These are phyloP conservation scores for Cyrtonyx montezumae DNA, from an alignment of 2,113 vertebrate species.

Conservation along the genomic window DNA sequence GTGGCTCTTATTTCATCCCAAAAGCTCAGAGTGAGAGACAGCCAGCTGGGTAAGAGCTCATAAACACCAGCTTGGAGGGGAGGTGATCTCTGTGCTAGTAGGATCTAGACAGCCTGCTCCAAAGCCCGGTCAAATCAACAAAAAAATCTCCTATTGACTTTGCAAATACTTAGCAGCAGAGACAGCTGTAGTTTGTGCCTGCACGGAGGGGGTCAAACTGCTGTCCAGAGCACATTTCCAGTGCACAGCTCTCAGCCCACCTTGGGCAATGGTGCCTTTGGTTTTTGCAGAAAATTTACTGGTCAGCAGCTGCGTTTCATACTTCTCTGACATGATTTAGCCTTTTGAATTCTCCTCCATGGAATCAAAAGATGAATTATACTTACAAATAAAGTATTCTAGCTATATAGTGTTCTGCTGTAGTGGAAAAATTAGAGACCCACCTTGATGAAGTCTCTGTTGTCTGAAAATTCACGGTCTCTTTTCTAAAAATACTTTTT, in stretches of 20 bases:
- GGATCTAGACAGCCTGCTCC: background rate
- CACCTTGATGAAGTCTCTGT: constrained; percentile 68
- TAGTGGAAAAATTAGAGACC: constrained; percentile 67
- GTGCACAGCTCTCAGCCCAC: fast-evolving
- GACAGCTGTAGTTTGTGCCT: background rate
- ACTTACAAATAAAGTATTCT: background rate
- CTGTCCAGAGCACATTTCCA: background rate
- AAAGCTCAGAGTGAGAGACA: background rate
- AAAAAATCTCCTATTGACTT: fast-evolving
- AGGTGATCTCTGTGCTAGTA: background rate
- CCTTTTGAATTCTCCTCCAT: background rate
- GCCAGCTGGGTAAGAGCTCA: background rate
- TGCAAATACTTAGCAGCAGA: background rate
- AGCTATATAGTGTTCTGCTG: constrained; percentile 32
- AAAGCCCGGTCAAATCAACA: background rate
- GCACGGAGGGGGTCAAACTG: background rate
- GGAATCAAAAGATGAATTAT: constrained; percentile 46
- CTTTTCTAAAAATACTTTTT: constrained; percentile 77
- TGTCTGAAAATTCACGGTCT: constrained; percentile 73
- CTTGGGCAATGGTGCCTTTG: fast-evolving
- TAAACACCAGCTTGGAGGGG: fast-evolving
- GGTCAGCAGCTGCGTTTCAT: background rate
- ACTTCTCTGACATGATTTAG: background rate
- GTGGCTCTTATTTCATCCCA: background rate
- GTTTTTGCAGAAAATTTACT: background rate